A percentile compares a stretch with the other conserved stretches of the same genome.
phyloP scores from a whole-genome alignment of 1,140 invertebrate genomes.

The Trichomalopsis sarcophagae region DNA sequence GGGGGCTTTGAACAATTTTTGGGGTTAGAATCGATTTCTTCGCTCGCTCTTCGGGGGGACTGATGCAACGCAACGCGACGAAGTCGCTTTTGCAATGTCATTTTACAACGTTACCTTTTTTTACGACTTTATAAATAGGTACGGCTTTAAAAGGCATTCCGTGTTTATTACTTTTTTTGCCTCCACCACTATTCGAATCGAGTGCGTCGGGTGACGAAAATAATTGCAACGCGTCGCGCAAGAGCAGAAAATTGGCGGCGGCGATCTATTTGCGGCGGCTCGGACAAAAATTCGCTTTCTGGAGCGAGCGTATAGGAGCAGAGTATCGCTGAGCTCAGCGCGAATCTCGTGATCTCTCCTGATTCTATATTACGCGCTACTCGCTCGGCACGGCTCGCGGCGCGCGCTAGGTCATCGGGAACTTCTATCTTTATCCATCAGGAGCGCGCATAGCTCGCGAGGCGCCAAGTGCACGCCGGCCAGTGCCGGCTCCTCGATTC shows the following conservation, averaged over 20 bases:
- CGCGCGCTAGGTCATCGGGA: slow-evolving; percentile 48
- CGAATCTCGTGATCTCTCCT: slow-evolving; percentile 10
- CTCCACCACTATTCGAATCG: background rate
- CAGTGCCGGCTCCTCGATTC: background rate
- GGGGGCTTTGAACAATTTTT: background rate
- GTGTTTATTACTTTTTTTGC: background rate
- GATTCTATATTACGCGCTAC: background rate
- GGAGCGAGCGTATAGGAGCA: background rate
- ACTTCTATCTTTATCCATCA: slow-evolving; percentile 53
- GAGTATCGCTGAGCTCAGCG: background rate
- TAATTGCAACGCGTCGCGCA: background rate
- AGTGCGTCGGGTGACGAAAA: background rate
- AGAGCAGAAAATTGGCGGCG: background rate
- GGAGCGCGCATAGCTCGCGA: slow-evolving; percentile 9
- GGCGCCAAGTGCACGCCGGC: slow-evolving; percentile 3
- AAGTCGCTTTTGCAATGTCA: background rate
- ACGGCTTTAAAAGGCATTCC: too few species aligned
- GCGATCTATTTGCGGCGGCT: slow-evolving; percentile 27
- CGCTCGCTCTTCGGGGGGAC: background rate
- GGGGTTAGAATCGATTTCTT: slow-evolving; percentile 6
- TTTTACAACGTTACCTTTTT: slow-evolving; percentile 1
- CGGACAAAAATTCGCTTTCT: slow-evolving; percentile 33
- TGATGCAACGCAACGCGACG: background rate
- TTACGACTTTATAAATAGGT: background rate
- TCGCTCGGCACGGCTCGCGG: background rate